Percentiles rank a stretch among this genome's conserved stretches.
Conservation (phyloP, 2,797 vertebrate species). For the Craterocephalus amniculus region DNA sequence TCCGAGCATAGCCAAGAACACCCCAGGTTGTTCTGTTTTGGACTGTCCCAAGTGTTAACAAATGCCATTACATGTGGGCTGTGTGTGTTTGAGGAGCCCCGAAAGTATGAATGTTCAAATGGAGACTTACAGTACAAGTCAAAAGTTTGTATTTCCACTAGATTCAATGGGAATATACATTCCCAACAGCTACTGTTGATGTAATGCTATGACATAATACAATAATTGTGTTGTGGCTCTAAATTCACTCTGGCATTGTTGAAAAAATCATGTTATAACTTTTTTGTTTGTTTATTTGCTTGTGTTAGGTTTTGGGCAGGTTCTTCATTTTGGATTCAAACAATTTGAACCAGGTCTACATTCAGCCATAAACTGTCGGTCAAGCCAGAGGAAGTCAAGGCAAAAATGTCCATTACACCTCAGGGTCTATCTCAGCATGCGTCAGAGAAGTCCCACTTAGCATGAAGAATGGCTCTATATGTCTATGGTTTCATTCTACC, state of each 20-base stretch:
- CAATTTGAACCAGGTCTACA: conserved; percentile 71
- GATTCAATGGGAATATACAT: no score
- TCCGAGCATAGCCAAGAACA: not conserved
- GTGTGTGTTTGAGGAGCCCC: no score
- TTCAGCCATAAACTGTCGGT: conserved; percentile 47
- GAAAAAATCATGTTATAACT: conserved; percentile 61
- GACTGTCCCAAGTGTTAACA: no score
- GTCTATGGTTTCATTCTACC: conserved; percentile 74
- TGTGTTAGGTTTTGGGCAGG: conserved; percentile 44
- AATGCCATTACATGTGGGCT: no score
- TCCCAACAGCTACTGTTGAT: no score
- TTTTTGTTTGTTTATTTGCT: conserved; percentile 15
- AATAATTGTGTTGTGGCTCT: conserved; percentile 10
- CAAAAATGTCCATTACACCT: conserved; percentile 79
- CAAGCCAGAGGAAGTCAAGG: conserved; percentile 80
- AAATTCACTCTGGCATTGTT: not conserved
- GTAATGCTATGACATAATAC: no score
- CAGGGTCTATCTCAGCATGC: conserved; percentile 75
- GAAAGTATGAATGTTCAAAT: no score
- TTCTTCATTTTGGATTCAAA: conserved; percentile 68
- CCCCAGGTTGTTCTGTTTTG: no score
- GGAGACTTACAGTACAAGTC: no score
- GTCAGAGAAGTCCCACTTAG: conserved; percentile 81
- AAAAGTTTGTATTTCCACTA: no score
- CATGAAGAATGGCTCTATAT: conserved; percentile 82